Base-by-base conservation (phyloP, 92 coral and sea anemone species). In the Porites evermanni region DNA sequence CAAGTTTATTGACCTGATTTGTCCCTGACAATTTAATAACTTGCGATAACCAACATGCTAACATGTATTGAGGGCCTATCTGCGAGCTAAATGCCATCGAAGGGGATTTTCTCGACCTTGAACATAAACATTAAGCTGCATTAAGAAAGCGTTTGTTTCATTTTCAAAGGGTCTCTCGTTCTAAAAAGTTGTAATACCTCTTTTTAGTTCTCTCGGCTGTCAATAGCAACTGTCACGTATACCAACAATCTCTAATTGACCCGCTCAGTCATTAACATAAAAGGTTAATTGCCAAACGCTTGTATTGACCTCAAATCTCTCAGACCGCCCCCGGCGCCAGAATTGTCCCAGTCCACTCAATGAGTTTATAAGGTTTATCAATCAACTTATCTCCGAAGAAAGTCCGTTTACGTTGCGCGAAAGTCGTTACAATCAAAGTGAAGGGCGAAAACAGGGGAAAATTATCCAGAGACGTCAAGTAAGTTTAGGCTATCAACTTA, bases 241-340 rank as follows among this genome's bases (percentile, higher is more conserved):
- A 80, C 67, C 76, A 51, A 75, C 63, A 53, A 84, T 86, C 50
- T 75, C 67, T 86, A 89, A 92, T 92, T 89, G 93, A 85, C 93
- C 89, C 0, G 32, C 47, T 75, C 70, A 59, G 66, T 61, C 77
- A 86, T 92, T 92, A 85, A 67, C 93, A 89, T 89, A 89, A 75
- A 74, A 83, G 92, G 86, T 83, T 84, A 82, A 90, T 74, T 67
- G 67, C n/a, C n/a, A 21, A 77, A 67, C 68, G 2, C 0, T 5
- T 13, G 59, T 77, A 69, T 53, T 81, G 85, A 81, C 54, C 56
- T 60, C 67, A 69, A 19, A 53, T 53, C 64, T 29, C 26, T 74
- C 26, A 44, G 81, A 84, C 88, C 88, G 81, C 88, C 88, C 81
- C 52, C 3, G 80, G 81, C 81, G 88, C 88, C 88, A 47, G 65